Conservation (phyloP, 2,888 invertebrate species). For the Acrobasis repandana region DNA sequence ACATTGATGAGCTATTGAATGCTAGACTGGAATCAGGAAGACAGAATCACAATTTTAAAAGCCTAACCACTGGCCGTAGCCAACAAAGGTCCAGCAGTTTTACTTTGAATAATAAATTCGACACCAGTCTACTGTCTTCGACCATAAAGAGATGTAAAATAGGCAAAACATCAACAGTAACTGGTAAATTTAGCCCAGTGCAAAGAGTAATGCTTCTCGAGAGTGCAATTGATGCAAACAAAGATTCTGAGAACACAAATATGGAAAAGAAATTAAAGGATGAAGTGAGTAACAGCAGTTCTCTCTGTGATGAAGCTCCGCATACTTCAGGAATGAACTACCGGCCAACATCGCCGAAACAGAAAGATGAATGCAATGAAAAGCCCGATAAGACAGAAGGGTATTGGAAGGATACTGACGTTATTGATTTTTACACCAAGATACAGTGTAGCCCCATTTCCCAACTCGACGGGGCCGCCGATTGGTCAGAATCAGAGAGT, state of each 20-base stretch:
- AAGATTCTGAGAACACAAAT: constrained; percentile 53
- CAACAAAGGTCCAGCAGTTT: constrained; percentile 87
- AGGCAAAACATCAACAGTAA: constrained; percentile 69
- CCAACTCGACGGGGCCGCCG: constrained; percentile 87
- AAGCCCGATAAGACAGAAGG: constrained; percentile 71
- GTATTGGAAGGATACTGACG: constrained; percentile 65
- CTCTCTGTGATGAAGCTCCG: constrained; percentile 64
- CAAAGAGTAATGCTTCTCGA: constrained; percentile 60
- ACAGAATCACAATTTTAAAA: constrained; percentile 75
- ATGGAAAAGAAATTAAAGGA: constrained; percentile 64
- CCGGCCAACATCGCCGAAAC: constrained; percentile 63
- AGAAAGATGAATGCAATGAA: constrained; percentile 60
- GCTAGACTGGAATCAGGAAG: constrained; percentile 74
- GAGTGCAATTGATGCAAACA: constrained; percentile 61
- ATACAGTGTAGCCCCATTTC: constrained; percentile 84
- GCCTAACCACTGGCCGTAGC: constrained; percentile 76
- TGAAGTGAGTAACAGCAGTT: constrained; percentile 50
- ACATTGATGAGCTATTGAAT: constrained; percentile 81
- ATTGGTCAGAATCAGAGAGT: constrained; percentile 84
- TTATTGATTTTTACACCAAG: constrained; percentile 80
- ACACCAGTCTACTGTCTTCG: constrained; percentile 82
- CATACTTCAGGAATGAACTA: constrained; percentile 76
- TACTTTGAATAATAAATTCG: constrained; percentile 87
- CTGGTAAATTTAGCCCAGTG: constrained; percentile 71
- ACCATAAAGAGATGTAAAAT: constrained; percentile 88